Base-by-base conservation (phyloP, 2,888 invertebrate genomes). In the Lasioglossum villosulum region DNA sequence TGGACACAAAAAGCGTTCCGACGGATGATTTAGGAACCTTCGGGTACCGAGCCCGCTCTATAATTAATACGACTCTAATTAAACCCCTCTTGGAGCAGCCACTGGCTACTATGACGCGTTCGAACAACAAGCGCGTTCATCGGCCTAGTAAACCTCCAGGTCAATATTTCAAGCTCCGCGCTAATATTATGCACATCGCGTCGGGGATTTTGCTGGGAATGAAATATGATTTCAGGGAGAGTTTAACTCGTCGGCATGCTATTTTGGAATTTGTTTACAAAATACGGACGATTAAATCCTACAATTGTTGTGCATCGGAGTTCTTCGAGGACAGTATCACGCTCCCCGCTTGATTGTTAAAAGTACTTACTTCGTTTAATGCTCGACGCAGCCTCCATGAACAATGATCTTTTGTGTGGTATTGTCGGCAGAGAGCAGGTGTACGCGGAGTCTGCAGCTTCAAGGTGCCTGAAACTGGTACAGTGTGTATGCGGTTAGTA, bases 31-130 rank as follows among this genome's bases (percentile, higher is more conserved):
- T 82, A 82, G 66, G 66, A 66, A 78, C 19, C 56, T 23, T 30
- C 30, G 68, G 63, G 66, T 68, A 56, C 79, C 37, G 71, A 68
- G 34, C 27, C 59, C 19, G 66, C 74, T 30, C 42, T 70, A 68
- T 63, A 66, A 77, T 81, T 77, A 81, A 81, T 77, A 76, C 72
- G 39, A 66, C 70, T 81, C 52, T 81, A 77, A 81, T 81, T 81
- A 72, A 77, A 77, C 42, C 48, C n/a, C 27, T 63, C 27, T 34
- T 19, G 19, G 16, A 66, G 66, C 34, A 19, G 19, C 34, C 34
- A 66, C 59, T 59, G 59, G 66, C 66, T 23, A 30, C 66, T 30
- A 30, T 30, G 30, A 19, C 19, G 63, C 34, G 66, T 34, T 75
- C 74, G 27, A 59, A 59, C 59, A 59, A 59, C 59, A 59, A 27